Base-by-base conservation (phyloP, 2,888 invertebrate species). In the Cheilosia impressa region DNA sequence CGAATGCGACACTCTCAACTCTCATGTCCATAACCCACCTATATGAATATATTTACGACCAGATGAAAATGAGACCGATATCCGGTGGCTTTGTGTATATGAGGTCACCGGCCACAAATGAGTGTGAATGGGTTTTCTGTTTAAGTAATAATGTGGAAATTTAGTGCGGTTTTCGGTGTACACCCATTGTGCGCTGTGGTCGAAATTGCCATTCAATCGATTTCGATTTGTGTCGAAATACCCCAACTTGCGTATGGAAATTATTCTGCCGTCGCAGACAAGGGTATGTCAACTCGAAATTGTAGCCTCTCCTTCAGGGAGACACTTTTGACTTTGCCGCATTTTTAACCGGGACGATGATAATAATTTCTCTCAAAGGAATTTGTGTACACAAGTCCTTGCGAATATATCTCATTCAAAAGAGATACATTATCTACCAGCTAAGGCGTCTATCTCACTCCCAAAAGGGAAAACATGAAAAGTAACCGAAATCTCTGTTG, bases 121-220 rank as follows among this genome's bases (percentile, higher is more conserved):
- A 43, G 55, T 68, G 68, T 68, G 68, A 68, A 68, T 55, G 27
- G 68, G 68, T 55, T 68, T 68, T 68, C 53, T 55, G 55, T 68
- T 43, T 55, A 55, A 68, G 41, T 43, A 53, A 68, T 55, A 17
- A 53, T 68, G 68, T 68, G 53, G 55, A 68, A 27, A 55, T 55
- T 68, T 41, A 19, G 19, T 68, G 43, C 27, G 55, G 66, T 38
- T 22, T 17, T 22, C 22, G 19, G 65, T 45, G 62, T 45, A 62
- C 17, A 47, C 47, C 47, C 24, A 17, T 24, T 5, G 3, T 68
- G 38, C 24, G 27, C 13, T 53, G 55, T 55, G 45, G 43, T 53
- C 22, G n/a, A 38, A 38, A 55, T 55, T 45, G 15, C 17, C 27
- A 68, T 55, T 55, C 47, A 55, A 68, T 68, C 43, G 68, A 58